These are phyloP conservation scores for Thinocorus orbignyianus DNA, from an alignment of 2,113 vertebrate genomes.

Conservation along the genomic window DNA sequence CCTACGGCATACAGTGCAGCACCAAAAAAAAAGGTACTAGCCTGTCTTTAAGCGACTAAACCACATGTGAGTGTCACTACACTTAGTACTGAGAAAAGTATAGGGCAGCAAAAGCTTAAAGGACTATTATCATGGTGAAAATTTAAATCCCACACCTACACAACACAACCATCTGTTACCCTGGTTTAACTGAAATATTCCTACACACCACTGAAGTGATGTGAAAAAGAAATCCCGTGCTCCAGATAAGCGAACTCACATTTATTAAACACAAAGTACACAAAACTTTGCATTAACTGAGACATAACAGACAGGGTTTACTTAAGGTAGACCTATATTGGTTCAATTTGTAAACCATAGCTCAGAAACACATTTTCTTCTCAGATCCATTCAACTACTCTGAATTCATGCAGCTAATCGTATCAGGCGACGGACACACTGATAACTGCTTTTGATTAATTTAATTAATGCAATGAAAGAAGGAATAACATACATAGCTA, in stretches of 20 bases:
- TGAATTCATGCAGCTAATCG: neutral
- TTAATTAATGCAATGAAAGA: neutral
- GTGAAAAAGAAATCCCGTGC: neutral
- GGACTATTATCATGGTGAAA: neutral
- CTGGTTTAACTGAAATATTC: neutral
- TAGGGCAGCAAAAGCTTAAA: neutral
- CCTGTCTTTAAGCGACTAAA: neutral
- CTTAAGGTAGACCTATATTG: neutral
- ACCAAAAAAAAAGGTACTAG: neutral
- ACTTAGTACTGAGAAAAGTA: neutral
- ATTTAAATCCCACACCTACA: neutral
- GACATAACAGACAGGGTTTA: neutral
- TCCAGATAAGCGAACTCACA: neutral
- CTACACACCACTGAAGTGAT: neutral
- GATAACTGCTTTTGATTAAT: neutral
- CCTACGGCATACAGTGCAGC: neutral
- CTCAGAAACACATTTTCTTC: neutral
- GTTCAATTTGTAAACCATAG: neutral
- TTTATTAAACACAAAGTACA: neutral
- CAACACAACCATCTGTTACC: neutral
- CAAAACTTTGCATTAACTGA: neutral
- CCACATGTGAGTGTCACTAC: neutral
- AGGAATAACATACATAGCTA: neutral
- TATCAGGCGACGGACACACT: neutral
- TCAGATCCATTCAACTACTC: neutral